Conservation (phyloP, 2,797 vertebrate species). For the Arrhamphus sclerolepis region DNA sequence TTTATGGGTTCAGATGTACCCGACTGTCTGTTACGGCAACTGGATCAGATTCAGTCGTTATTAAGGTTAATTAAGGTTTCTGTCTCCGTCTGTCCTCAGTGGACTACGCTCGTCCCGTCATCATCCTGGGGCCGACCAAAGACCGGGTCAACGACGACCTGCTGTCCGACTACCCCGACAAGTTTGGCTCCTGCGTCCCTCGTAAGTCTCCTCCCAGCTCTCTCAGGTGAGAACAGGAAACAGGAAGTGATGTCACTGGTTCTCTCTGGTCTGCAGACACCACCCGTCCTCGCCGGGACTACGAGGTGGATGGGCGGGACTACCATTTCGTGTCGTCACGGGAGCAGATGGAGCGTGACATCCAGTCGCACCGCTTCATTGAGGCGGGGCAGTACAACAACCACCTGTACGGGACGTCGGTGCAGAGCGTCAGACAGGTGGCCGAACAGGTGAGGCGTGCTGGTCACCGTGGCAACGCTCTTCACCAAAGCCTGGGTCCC, state of each 20-base stretch:
- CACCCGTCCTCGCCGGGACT: conserved; percentile 88
- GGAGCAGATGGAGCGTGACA: conserved; percentile 93
- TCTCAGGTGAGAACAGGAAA: background rate
- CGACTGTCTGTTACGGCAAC: no score
- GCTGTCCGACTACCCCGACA: conserved; percentile 90
- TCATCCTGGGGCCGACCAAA: conserved; percentile 91
- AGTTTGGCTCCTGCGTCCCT: conserved; percentile 92
- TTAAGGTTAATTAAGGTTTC: background rate
- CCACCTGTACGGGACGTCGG: conserved; percentile 91
- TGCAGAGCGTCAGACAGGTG: conserved; percentile 81
- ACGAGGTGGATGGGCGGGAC: conserved; percentile 89
- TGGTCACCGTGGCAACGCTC: background rate
- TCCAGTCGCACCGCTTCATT: conserved; percentile 91
- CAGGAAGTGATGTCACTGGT: conserved; percentile 5
- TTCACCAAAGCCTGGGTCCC: no score
- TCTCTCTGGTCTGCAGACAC: conserved; percentile 78
- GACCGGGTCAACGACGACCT: conserved; percentile 91
- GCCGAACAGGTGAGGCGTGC: conserved; percentile 67
- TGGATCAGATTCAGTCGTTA: background rate
- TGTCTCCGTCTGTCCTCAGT: conserved; percentile 70
- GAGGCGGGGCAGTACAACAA: conserved; percentile 93
- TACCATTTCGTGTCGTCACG: conserved; percentile 92
- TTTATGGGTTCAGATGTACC: no score
- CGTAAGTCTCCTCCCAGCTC: conserved; percentile 74
- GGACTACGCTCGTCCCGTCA: conserved; percentile 90